phyloP scores from a whole-genome alignment of 1,140 invertebrate genomes.

The Ips typographus region DNA sequence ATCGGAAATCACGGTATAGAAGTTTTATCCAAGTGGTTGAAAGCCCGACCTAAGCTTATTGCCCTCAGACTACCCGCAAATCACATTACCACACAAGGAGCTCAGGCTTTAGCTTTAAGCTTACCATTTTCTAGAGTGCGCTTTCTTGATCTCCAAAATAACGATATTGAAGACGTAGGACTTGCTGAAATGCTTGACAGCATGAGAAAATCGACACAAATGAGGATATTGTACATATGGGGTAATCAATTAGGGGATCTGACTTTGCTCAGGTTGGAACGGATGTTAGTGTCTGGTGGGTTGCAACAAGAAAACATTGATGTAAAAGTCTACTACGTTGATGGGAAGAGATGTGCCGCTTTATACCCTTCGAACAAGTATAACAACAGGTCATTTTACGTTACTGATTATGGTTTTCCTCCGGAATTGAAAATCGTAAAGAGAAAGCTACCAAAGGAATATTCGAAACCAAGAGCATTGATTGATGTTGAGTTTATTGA shows the following conservation, averaged over 20 bases:
- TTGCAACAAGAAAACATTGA: conserved; percentile 59
- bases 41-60: conserved; percentile 52
- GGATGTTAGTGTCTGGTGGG: conserved; percentile 56
- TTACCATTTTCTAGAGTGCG: conserved; percentile 58
- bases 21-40: conserved; percentile 57
- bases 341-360: conserved; percentile 55
- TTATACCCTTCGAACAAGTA: conserved; percentile 52
- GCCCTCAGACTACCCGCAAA: conserved; percentile 59
- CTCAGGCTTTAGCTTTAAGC: conserved; percentile 53
- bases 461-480: conserved; percentile 35
- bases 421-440: conserved; percentile 43
- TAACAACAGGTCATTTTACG: conserved; percentile 44
- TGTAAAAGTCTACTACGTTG: conserved; percentile 57
- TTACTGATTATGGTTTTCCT: conserved; percentile 42
- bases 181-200: conserved; percentile 54
- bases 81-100: conserved; percentile 57
- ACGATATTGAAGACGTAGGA: conserved; percentile 16
- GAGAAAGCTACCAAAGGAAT: conserved; percentile 37
- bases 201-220: conserved; percentile 56
- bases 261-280: conserved; percentile 51
- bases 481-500: conserved; percentile 41
- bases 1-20: conserved; percentile 59
- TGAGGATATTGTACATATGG: conserved; percentile 58
- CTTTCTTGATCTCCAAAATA: conserved; percentile 54
- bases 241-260: conserved; percentile 51